Evolutionary conservation across 2,797 vertebrate genomes (phyloP).

Genomic region (Myotis myotis): DNA sequence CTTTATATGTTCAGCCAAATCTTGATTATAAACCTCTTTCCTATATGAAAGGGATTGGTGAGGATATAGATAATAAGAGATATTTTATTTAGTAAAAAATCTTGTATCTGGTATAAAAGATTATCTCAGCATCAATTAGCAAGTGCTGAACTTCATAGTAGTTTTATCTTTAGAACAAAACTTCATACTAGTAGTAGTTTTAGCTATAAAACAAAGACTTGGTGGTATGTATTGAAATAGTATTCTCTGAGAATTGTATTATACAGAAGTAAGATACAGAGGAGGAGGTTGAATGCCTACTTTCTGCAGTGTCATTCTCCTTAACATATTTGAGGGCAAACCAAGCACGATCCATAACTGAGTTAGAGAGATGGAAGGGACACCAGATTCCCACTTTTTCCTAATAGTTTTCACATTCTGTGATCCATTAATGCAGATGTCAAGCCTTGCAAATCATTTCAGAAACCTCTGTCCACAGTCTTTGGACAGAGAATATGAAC

Average conservation of each 20-base stretch:
- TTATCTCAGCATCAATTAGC: neutral
- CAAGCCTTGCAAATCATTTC: neutral
- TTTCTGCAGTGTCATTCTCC: neutral
- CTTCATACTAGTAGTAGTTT: slow-evolving; percentile 2
- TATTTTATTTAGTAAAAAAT: slow-evolving; percentile 46
- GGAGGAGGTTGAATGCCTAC: neutral
- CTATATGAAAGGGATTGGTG: neutral
- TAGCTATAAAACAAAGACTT: neutral
- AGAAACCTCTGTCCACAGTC: neutral
- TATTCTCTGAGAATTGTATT: neutral
- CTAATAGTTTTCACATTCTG: neutral
- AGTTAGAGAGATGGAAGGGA: neutral
- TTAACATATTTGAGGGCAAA: neutral
- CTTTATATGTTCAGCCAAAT: neutral
- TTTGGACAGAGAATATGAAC: neutral
- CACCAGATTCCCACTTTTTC: neutral
- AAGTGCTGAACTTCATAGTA: neutral
- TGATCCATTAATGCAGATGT: neutral
- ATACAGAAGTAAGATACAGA: neutral
- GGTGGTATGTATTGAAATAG: neutral
- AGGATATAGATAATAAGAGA: neutral
- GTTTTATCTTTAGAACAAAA: neutral
- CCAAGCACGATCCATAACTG: neutral
- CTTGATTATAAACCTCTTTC: slow-evolving; percentile 14
- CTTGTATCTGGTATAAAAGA: neutral